Conservation (phyloP, 2,797 vertebrate species). For the Rhinogobio ventralis region DNA sequence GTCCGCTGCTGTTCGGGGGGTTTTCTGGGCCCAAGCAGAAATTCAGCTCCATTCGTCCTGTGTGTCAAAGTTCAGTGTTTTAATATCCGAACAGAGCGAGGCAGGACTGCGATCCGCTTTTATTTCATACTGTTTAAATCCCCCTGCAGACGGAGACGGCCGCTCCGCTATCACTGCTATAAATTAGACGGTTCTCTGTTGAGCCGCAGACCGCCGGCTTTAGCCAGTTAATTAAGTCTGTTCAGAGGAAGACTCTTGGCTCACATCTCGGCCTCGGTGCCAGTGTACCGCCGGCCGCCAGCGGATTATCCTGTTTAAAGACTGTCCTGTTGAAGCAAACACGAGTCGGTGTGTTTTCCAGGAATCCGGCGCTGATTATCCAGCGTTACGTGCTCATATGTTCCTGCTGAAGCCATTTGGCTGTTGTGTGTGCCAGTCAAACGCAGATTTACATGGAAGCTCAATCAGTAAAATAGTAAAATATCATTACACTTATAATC, state of each 20-base stretch:
- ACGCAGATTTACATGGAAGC: background rate
- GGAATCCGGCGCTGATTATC: background rate
- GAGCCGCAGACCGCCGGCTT: conserved; percentile 32
- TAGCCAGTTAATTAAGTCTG: conserved; percentile 56
- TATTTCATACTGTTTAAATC: conserved; percentile 58
- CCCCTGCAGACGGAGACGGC: conserved; percentile 42
- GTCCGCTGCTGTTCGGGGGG: background rate
- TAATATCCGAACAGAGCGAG: conserved; percentile 51
- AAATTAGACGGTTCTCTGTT: conserved; percentile 43
- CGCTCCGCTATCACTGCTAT: background rate
- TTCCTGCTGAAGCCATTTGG: background rate
- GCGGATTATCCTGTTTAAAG: conserved; percentile 18
- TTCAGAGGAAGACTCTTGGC: conserved; percentile 16
- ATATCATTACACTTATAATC: too few relatives aligned
- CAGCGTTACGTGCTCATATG: conserved; percentile 1
- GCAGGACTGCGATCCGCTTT: conserved; percentile 27
- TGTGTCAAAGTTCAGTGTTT: conserved; percentile 46
- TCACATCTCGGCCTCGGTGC: background rate
- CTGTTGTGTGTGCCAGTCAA: background rate
- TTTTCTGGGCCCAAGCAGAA: too few relatives aligned
- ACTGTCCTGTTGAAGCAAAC: conserved; percentile 22
- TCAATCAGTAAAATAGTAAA: background rate
- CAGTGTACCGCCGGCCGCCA: background rate
- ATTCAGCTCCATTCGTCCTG: background rate
- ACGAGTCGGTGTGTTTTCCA: background rate